Evolutionary conservation across 2,113 vertebrate genomes (phyloP).

Genomic region (Glaucomys volans): DNA sequence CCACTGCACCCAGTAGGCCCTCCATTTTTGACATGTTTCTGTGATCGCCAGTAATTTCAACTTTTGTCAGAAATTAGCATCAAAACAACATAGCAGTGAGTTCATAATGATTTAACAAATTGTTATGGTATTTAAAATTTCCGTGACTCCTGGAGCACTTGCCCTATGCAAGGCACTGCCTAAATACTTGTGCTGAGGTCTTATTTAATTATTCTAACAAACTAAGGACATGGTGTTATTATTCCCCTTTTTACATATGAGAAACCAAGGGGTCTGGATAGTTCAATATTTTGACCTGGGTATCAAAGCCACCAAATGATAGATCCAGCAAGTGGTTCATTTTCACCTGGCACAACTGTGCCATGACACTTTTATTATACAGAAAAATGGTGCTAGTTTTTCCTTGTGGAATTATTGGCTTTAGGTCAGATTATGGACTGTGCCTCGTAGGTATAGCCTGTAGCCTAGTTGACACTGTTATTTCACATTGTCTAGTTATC

Average conservation of each 20-base stretch:
- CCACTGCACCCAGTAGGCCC: too few relatives aligned
- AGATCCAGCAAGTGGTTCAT: neutral
- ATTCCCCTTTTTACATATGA: neutral
- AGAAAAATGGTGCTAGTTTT: neutral
- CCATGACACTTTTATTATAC: rapidly evolving
- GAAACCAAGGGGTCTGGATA: neutral
- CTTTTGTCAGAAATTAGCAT: neutral
- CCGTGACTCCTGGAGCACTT: neutral
- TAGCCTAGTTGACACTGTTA: neutral
- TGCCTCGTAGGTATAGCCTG: neutral
- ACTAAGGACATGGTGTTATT: neutral
- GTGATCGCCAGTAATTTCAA: neutral
- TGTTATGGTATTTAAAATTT: neutral
- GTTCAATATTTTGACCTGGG: neutral
- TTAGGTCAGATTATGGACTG: neutral
- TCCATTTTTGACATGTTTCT: neutral
- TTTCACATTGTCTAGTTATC: neutral
- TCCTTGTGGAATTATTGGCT: neutral
- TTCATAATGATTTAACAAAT: neutral
- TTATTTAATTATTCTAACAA: neutral
- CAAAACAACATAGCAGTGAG: neutral
- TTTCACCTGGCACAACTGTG: neutral
- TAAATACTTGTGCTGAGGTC: neutral
- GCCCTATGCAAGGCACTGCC: neutral
- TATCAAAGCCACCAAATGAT: neutral